Evolutionary conservation across 2,797 vertebrate genomes (phyloP).

Genomic region (Anableps anableps): DNA sequence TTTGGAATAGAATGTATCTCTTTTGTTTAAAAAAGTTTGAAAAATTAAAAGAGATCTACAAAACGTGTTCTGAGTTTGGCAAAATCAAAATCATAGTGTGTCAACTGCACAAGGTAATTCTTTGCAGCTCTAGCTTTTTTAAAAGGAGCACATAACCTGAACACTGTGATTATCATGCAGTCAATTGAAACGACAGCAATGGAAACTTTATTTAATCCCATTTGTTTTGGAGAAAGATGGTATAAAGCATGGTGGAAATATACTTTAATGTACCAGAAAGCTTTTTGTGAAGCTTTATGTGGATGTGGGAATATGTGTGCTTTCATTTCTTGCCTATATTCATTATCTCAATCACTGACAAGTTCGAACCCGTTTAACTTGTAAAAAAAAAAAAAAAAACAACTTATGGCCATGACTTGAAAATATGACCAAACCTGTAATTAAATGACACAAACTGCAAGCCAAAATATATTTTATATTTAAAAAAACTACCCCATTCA

Average conservation of each 20-base stretch:
- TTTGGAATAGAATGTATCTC: too few relatives aligned
- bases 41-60: not conserved
- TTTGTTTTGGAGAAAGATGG: not conserved
- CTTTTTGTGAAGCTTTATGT: not conserved
- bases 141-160: not conserved
- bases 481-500: not conserved
- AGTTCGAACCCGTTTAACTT: not conserved
- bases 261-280: not conserved
- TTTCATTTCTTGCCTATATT: not conserved
- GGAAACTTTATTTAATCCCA: not conserved
- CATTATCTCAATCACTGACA: not conserved
- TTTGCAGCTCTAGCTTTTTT: not conserved
- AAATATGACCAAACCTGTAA: not conserved
- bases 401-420: not conserved
- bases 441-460: constrained; percentile 4
- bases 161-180: not conserved
- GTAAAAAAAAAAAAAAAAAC: not conserved
- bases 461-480: not conserved
- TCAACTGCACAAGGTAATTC: not conserved
- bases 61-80: not conserved
- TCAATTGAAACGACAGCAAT: not conserved
- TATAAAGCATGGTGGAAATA: not conserved
- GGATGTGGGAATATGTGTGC: not conserved
- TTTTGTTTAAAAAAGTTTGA: not conserved
- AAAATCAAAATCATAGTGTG: not conserved